phyloP scores from a whole-genome alignment of 2,113 vertebrate genomes.

The Pionites leucogaster region DNA sequence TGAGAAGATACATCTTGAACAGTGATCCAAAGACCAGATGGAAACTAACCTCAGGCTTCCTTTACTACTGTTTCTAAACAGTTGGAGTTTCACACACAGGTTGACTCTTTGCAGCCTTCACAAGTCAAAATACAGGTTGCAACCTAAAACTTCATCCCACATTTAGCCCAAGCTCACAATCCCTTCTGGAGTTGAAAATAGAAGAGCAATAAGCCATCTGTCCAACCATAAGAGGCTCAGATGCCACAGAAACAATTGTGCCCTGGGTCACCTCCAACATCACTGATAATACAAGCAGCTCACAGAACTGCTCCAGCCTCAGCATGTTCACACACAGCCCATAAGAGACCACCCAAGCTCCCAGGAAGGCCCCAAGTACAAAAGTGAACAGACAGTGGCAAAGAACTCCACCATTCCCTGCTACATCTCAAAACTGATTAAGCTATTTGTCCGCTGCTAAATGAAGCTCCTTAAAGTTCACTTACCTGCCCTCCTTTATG shows the following conservation, averaged over 20 bases:
- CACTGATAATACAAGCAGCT: background rate
- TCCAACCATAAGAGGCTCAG: background rate
- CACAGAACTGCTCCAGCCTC: background rate
- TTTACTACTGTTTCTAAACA: background rate
- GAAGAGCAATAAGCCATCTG: background rate
- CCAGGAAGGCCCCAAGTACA: background rate
- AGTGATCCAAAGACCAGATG: background rate
- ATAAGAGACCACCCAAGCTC: background rate
- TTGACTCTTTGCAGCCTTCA: background rate
- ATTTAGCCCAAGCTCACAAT: background rate
- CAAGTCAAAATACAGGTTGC: background rate
- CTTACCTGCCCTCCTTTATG: background rate
- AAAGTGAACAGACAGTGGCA: background rate
- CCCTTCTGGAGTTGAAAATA: background rate
- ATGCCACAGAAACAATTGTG: background rate
- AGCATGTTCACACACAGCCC: background rate
- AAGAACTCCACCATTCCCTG: background rate
- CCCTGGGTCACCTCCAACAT: background rate
- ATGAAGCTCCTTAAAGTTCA: background rate
- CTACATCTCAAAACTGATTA: background rate
- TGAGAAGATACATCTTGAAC: background rate
- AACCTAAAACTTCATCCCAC: rapidly evolving
- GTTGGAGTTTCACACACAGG: background rate
- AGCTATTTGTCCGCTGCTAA: background rate
- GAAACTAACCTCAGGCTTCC: background rate